Conservation (phyloP, 2,113 vertebrate genomes). For the Leptosomus discolor region DNA sequence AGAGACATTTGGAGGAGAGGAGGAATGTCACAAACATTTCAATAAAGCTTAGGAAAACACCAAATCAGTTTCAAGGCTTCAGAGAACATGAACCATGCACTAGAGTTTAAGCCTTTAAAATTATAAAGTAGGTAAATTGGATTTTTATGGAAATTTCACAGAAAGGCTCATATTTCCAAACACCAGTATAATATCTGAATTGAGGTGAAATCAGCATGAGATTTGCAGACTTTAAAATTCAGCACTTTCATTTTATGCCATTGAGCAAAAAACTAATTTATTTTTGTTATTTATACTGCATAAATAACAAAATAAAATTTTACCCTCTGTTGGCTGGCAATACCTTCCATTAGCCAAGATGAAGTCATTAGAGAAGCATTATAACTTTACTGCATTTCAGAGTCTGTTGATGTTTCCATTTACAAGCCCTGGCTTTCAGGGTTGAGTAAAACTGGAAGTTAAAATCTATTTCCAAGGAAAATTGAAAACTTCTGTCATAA, state of each 20-base stretch:
- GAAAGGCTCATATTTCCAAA: conserved; percentile 1
- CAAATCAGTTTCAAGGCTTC: conserved; percentile 35
- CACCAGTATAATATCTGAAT: conserved; percentile 23
- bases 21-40: conserved; percentile 13
- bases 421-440: not conserved
- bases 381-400: not conserved
- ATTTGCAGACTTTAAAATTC: conserved; percentile 23
- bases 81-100: not conserved
- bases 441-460: not conserved
- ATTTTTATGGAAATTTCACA: conserved; percentile 65
- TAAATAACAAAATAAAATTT: conserved; percentile 56
- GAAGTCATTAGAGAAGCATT: conserved; percentile 22
- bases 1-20: not conserved
- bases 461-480: not conserved
- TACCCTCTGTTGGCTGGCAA: conserved; percentile 23
- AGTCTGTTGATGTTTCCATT: not conserved
- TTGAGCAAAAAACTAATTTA: conserved; percentile 36
- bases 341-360: not conserved
- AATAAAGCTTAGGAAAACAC: conserved; percentile 17
- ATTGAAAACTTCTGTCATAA: not conserved
- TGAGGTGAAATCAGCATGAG: conserved; percentile 12
- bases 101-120: conserved; percentile 47
- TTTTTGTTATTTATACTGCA: not conserved
- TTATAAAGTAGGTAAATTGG: conserved; percentile 56
- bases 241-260: conserved; percentile 32